Conservation (phyloP, 2,113 vertebrate genomes). For the Plecturocebus donacophilus region DNA sequence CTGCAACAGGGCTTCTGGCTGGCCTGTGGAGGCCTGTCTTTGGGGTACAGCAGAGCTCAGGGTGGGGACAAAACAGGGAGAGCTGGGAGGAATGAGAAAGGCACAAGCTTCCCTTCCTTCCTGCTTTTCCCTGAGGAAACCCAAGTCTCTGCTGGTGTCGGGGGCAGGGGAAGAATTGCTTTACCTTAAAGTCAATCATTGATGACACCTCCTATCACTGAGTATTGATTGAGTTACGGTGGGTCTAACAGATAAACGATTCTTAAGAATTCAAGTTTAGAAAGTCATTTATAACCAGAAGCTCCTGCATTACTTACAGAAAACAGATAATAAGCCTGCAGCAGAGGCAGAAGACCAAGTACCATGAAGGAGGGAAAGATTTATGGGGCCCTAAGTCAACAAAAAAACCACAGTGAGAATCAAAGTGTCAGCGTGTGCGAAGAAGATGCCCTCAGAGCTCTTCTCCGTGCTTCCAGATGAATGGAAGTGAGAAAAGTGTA, state of each 20-base stretch:
- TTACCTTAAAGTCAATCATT: background rate
- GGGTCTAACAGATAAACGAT: background rate
- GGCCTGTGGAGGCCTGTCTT: background rate
- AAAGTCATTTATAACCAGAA: background rate
- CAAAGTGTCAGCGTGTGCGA: background rate
- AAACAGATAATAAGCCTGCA: background rate
- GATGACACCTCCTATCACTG: background rate
- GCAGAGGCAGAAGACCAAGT: background rate
- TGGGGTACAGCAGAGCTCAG: background rate
- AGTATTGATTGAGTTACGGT: background rate
- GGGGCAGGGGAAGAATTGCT: background rate
- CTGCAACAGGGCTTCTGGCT: background rate
- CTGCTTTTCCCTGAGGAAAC: background rate
- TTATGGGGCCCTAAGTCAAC: background rate
- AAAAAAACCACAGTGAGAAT: background rate
- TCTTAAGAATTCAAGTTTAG: constrained; percentile 5
- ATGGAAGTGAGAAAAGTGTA: background rate
- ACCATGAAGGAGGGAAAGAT: background rate
- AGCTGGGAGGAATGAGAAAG: background rate
- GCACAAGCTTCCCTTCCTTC: background rate
- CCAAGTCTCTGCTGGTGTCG: background rate
- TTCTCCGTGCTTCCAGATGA: background rate
- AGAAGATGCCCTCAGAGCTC: background rate
- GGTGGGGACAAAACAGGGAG: no score
- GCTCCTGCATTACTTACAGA: background rate